phyloP scores from a whole-genome alignment of 2,888 invertebrate species.

The Synergus gifuensis region DNA sequence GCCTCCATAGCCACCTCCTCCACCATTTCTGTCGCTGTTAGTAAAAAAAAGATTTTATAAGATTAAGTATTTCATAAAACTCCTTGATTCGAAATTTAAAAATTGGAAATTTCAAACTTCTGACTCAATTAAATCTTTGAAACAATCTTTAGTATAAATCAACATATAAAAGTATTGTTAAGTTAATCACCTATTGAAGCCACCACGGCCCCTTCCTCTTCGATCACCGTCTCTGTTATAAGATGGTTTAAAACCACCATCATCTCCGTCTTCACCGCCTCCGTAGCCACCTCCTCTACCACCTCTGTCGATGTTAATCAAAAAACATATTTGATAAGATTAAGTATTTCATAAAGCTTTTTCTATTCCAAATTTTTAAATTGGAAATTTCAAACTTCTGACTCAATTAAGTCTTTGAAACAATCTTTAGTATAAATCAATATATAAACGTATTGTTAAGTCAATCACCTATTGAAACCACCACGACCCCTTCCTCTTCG shows the following conservation, averaged over 20 bases:
- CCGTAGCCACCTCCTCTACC: conserved; percentile 47
- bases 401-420: background rate
- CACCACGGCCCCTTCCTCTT: conserved; percentile 47
- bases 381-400: background rate
- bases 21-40: conserved; percentile 3
- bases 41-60: background rate
- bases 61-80: background rate
- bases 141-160: accelerated
- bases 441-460: background rate
- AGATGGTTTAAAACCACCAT: conserved; percentile 50
- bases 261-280: conserved; percentile 57
- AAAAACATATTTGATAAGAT: background rate
- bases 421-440: background rate
- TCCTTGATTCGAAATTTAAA: background rate
- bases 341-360: background rate
- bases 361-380: background rate
- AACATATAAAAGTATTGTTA: background rate
- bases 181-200: conserved; percentile 35
- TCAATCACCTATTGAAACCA: conserved; percentile 38
- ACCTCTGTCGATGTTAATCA: background rate
- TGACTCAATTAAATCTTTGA: background rate
- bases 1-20: conserved; percentile 51
- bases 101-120: background rate
- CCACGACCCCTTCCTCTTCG: conserved; percentile 49
- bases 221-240: conserved; percentile 48